Evolutionary conservation across 1,140 invertebrate genomes (phyloP), one percentile per base, ranked within the genome.

Genomic region (Aphelinus atriplicis): DNA sequence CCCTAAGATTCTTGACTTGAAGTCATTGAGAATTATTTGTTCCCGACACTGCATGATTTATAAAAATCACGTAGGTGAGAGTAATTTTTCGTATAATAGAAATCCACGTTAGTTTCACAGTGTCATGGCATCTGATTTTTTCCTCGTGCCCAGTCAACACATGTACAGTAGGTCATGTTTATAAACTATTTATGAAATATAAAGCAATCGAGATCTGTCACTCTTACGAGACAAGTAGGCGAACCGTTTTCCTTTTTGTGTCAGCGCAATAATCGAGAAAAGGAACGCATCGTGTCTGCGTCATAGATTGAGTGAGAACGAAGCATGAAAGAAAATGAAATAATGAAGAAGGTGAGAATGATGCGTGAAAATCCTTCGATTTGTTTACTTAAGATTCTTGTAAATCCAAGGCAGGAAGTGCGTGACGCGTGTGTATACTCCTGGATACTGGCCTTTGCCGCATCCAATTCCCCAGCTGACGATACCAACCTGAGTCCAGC

Each of bases 391-490:
- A 26, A 91, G 81, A 81, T 94, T 94, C 82, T 92, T 93, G 66
- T 89, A 88, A 79, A 96, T 95, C 95, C 95, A 96, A 7, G 91
- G 90, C 78, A 94, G 84, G 86, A 94, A 95, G 82, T 92, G 88
- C 10, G 92, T 91, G 51, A 95, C 91, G 77, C 93, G 89, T 0
- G 93, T 94, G 85, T 97, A 97, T 1, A 97, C 95, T 7, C 96
- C 96, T 1, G 96, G 96, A 87, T 95, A 95, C 84, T 95, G 93
- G 45, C 93, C 93, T 88, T 96, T 94, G 5, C 96, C 96, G 83
- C 96, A 98, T 47, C 96, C 95, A 80, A 96, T 95, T 46, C 97
- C 97, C 94, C 95, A 98, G 10, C 95, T 96, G 0, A 97, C 95
- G 9, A 98, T 92, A 51, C 96, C 97, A 1, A 96, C 94, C 88